Base-by-base conservation (phyloP, 30 jellyfish, hydroid and myxozoan genomes). In the Sanderia malayensis region DNA sequence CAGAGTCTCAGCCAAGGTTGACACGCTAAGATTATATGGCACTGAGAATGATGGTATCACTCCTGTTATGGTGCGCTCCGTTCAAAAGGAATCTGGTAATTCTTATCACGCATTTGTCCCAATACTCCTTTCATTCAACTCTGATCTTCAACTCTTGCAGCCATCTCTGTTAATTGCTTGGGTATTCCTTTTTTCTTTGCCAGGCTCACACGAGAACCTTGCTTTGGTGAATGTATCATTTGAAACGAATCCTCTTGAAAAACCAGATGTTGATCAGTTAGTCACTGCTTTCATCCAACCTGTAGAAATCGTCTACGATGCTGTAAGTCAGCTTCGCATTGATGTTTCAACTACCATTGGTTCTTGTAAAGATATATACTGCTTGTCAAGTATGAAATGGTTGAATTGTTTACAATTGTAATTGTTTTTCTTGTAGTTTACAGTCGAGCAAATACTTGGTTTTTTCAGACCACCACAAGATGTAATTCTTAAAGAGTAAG, bases 391-490 rank as follows among this genome's bases (percentile, higher is more conserved):
- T n/a, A n/a, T n/a, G n/a, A n/a, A n/a, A n/a, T n/a, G n/a, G n/a
- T n/a, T n/a, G n/a, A n/a, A n/a, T n/a, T n/a, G n/a, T n/a, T n/a
- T n/a, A n/a, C n/a, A n/a, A n/a, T n/a, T n/a, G n/a, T n/a, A n/a
- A n/a, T n/a, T n/a, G n/a, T 10, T 24, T 55, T 20, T 8, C 31
- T 58, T 79, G 23, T 64, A 92, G 99, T 32, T 75, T 71, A 76
- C 99, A 20, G 81, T 85, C 19, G 95, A 92, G 49, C 83, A 92
- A 44, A 41, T 80, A 70, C 62, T 92, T 58, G 41, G 75, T 22
- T 92, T 92, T 79, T 92, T 92, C 82, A 70, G 92, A 46, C 95
- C 99, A 26, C 99, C 99, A 2, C 94, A 92, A 67, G 96, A 92
- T 74, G 96, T 92, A 66, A 55, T 92, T 44, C 74, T 92, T 15